These are phyloP conservation scores for Helicoverpa zea DNA, from an alignment of 1,140 invertebrate genomes.

Conservation along the genomic window DNA sequence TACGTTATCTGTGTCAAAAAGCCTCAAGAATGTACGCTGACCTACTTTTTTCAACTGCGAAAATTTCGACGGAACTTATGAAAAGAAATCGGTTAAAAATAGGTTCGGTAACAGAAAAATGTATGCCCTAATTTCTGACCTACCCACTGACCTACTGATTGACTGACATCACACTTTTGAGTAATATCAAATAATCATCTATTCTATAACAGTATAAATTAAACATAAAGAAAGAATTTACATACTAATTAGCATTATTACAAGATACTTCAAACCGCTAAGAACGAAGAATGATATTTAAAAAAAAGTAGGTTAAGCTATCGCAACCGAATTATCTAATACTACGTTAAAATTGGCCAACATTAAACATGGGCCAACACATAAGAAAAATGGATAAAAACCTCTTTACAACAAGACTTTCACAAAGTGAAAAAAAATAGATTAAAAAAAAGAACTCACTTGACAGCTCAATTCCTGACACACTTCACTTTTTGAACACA, in stretches of 20 bases:
- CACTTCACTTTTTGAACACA: constrained; percentile 44
- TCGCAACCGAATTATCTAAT: constrained; percentile 47
- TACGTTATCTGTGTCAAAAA: background rate
- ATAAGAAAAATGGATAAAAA: constrained; percentile 26
- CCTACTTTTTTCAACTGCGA: background rate
- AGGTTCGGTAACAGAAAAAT: background rate
- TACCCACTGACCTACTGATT: constrained; percentile 14
- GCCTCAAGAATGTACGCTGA: background rate
- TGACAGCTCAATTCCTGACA: constrained; percentile 6
- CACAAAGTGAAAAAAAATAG: constrained; percentile 22
- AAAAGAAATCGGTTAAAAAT: background rate
- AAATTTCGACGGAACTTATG: background rate
- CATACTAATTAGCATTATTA: constrained; percentile 43
- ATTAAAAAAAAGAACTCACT: background rate
- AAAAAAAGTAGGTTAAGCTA: constrained; percentile 46
- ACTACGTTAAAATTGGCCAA: constrained; percentile 42
- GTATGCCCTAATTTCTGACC: background rate
- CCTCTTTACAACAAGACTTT: constrained; percentile 12
- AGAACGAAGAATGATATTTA: constrained; percentile 40
- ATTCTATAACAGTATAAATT: constrained; percentile 17
- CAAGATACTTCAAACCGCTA: constrained; percentile 20
- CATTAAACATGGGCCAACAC: constrained; percentile 29
- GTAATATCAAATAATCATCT: constrained; percentile 1
- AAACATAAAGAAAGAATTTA: constrained; percentile 14
- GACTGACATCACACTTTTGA: constrained; percentile 1